A percentile compares a stretch with the other conserved stretches of the same genome.
Evolutionary conservation across 2,113 vertebrate genomes (phyloP).

Genomic region (Nothoprocta perdicaria): DNA sequence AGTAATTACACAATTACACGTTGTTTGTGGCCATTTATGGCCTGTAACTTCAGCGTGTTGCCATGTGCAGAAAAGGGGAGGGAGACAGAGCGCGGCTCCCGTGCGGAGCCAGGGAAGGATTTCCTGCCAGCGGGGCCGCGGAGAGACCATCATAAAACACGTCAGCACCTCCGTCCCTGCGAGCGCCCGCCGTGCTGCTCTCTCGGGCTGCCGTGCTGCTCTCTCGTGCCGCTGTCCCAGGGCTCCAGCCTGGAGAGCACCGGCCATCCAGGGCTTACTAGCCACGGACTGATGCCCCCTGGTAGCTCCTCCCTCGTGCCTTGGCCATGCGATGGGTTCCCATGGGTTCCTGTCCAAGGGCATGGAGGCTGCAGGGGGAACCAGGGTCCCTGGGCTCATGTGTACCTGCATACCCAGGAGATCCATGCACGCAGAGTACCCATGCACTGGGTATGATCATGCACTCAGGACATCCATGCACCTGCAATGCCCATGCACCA

Average conservation of each 20-base stretch:
- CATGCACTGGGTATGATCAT: too few relatives aligned
- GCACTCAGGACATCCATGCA: too few relatives aligned
- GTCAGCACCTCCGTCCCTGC: accelerated
- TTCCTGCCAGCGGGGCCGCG: constrained; percentile 2
- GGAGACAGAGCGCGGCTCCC: accelerated
- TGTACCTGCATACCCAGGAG: too few relatives aligned
- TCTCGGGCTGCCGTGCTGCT: not conserved
- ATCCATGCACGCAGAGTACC: too few relatives aligned
- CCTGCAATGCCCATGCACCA: too few relatives aligned
- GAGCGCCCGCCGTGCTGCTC: accelerated
- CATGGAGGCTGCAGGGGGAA: too few relatives aligned
- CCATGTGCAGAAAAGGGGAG: constrained; percentile 27
- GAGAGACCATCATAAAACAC: not conserved
- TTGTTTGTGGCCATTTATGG: constrained; percentile 68
- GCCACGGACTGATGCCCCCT: not conserved
- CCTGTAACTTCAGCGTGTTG: constrained; percentile 51
- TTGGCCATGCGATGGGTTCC: too few relatives aligned
- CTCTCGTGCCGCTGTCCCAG: not conserved
- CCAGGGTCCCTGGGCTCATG: too few relatives aligned
- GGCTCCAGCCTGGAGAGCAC: not conserved
- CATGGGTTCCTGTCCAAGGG: too few relatives aligned
- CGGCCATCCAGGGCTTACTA: not conserved
- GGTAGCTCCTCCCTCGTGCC: not conserved
- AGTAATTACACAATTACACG: constrained; percentile 65
- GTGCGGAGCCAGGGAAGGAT: not conserved